A percentile compares a stretch with the other conserved stretches of the same genome.
These are phyloP conservation scores for Brachirus orientalis DNA, from an alignment of 2,113 vertebrate species.

Conservation along the genomic window DNA sequence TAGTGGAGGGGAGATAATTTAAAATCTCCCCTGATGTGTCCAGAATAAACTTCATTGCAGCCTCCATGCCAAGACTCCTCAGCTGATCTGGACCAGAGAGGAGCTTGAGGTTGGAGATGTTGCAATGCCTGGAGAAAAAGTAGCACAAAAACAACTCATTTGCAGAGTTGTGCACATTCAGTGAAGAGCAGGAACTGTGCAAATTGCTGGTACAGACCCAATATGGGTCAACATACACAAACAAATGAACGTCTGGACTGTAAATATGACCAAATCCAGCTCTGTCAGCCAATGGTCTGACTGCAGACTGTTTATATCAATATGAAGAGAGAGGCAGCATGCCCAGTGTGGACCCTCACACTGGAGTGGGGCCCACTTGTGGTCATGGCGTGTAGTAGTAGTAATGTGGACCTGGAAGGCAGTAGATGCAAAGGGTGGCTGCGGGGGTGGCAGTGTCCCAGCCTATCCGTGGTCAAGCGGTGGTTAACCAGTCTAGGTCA, in stretches of 20 bases:
- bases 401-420: slow-evolving; percentile 70
- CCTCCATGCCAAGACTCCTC: slow-evolving; percentile 37
- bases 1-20: slow-evolving; percentile 32
- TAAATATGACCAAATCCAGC: slow-evolving; percentile 54
- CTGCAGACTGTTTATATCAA: slow-evolving; percentile 73
- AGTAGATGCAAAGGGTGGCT: slow-evolving; percentile 61
- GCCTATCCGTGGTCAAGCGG: slow-evolving; percentile 60
- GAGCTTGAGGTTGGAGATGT: slow-evolving; percentile 43
- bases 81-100: slow-evolving; percentile 61
- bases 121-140: slow-evolving; percentile 42
- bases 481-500: slow-evolving; percentile 81
- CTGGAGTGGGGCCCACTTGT: slow-evolving; percentile 64
- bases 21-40: slow-evolving; percentile 28
- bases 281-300: slow-evolving; percentile 45
- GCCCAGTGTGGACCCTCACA: slow-evolving; percentile 46
- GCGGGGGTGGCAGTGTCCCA: slow-evolving; percentile 66
- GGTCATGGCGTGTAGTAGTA: slow-evolving; percentile 71
- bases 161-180: not conserved
- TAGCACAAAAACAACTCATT: slow-evolving; percentile 37
- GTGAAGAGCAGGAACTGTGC: slow-evolving; percentile 19
- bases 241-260: slow-evolving; percentile 43
- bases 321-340: slow-evolving; percentile 31
- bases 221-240: slow-evolving; percentile 41
- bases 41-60: slow-evolving; percentile 50
- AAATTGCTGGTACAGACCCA: slow-evolving; percentile 27